Base-by-base conservation (phyloP, 64 coral and sea anemone genomes). In the Dendrophyllia cribrosa region DNA sequence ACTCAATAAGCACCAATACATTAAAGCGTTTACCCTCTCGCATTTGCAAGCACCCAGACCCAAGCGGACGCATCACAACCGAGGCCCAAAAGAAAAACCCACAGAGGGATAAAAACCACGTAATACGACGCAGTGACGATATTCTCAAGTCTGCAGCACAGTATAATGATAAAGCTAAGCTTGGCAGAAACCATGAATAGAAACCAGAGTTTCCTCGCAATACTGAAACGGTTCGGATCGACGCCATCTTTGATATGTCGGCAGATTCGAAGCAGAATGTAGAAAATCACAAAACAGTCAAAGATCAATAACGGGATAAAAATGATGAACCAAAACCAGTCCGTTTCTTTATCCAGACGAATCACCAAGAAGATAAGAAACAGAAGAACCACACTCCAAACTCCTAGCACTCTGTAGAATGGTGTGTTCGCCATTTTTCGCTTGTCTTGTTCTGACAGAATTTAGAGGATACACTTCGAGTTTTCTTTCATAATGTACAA, bases 121-220 rank as follows among this genome's bases (percentile, higher is more conserved):
- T 95, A 98, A 63, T 92, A 98, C 14, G 90, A 77, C 12, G 77
- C 86, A 15, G 78, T 86, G 19, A 96, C 79, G 43, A 95, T 83
- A 58, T 86, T 77, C 19, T 98, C 86, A 14, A 98, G 78, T 51
- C 88, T 95, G 68, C 89, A 85, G 79, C 94, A 89, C 8, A 96
- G 67, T 60, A 99, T 45, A 66, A 96, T 79, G n/a, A 99, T 65
- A 43, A 99, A 99, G 12, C 83, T 80, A 47, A 99, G 84, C 22
- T 94, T 99, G 3, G 88, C 66, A 11, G 76, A 64, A 2, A 96
- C 78, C 67, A 99, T 85, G 1, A 87, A 91, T 22, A 94, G 49
- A 87, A 96, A 96, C 97, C 97, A 99, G n/a, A 99, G 16, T 53
- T 99, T 99, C 19, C 91, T 88, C 55, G 90, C 82, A 22, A 96